phyloP scores from a whole-genome alignment of 2,113 vertebrate genomes.

The Hipposideros armiger region DNA sequence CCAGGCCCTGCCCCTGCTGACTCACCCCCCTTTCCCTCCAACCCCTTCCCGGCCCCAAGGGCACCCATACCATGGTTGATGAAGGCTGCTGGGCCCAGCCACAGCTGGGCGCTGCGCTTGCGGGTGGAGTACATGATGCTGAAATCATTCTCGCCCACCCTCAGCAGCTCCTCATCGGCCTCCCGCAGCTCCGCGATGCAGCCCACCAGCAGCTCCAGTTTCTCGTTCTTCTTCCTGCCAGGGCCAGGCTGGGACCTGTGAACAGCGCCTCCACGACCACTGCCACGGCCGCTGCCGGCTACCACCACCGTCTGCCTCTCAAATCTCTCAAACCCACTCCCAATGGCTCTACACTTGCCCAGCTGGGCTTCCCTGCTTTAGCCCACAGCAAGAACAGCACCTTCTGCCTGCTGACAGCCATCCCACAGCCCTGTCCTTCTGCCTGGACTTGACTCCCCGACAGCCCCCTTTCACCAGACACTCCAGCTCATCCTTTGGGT shows the following conservation, averaged over 20 bases:
- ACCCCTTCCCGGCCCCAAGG: not conserved
- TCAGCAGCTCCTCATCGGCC: constrained; percentile 90
- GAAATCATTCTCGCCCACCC: constrained; percentile 95
- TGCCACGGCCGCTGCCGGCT: too few relatives aligned
- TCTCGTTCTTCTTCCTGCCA: constrained; percentile 88
- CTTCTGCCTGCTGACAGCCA: not conserved
- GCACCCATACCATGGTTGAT: constrained; percentile 93
- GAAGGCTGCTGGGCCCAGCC: constrained; percentile 95
- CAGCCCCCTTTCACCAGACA: not conserved
- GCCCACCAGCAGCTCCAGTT: constrained; percentile 91
- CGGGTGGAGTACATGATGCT: constrained; percentile 97
- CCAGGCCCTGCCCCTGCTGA: accelerated
- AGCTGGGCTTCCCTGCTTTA: not conserved
- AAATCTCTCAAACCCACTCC: not conserved
- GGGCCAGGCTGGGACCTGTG: not conserved
- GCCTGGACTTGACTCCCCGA: not conserved
- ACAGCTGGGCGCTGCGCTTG: constrained; percentile 94
- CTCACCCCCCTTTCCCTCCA: accelerated
- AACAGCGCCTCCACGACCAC: accelerated
- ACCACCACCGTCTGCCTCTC: accelerated
- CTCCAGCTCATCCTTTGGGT: not conserved
- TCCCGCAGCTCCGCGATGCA: constrained; percentile 94
- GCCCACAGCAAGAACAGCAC: too few relatives aligned
- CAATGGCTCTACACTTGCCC: not conserved
- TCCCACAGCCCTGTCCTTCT: not conserved